These are phyloP conservation scores for Drosophila pseudoananassae DNA, from an alignment of 1,140 invertebrate genomes.

Conservation along the genomic window DNA sequence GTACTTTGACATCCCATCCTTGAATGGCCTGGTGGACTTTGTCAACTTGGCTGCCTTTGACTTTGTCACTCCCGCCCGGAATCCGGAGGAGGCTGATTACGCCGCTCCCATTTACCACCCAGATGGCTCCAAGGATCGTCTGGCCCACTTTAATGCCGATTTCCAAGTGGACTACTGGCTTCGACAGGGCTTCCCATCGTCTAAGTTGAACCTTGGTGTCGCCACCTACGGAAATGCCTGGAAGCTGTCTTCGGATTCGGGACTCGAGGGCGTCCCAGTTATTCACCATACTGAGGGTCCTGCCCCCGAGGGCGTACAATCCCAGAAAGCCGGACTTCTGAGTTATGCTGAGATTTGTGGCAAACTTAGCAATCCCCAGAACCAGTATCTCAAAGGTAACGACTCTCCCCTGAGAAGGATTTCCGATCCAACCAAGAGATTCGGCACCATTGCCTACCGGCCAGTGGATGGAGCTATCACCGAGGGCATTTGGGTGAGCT, in stretches of 20 bases:
- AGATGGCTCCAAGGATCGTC: constrained; percentile 85
- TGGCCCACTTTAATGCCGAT: constrained; percentile 88
- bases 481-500: constrained; percentile 94
- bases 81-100: constrained; percentile 90
- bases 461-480: constrained; percentile 87
- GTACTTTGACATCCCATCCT: constrained; percentile 90
- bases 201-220: constrained; percentile 93
- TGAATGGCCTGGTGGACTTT: constrained; percentile 91
- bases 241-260: constrained; percentile 89
- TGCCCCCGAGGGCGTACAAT: constrained; percentile 88
- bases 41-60: constrained; percentile 92
- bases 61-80: constrained; percentile 90
- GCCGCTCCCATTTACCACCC: constrained; percentile 89
- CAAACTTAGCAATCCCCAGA: constrained; percentile 87
- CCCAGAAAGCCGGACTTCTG: constrained; percentile 89
- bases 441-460: constrained; percentile 90
- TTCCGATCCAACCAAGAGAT: constrained; percentile 89
- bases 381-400: constrained; percentile 86
- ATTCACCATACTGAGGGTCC: constrained; percentile 87
- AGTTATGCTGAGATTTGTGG: constrained; percentile 93
- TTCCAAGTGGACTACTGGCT: constrained; percentile 87
- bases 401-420: constrained; percentile 88
- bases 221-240: constrained; percentile 93
- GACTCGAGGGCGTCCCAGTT: constrained; percentile 90
- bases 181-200: constrained; percentile 87